phyloP scores from a whole-genome alignment of 2,797 vertebrate genomes.

The Pterois miles region DNA sequence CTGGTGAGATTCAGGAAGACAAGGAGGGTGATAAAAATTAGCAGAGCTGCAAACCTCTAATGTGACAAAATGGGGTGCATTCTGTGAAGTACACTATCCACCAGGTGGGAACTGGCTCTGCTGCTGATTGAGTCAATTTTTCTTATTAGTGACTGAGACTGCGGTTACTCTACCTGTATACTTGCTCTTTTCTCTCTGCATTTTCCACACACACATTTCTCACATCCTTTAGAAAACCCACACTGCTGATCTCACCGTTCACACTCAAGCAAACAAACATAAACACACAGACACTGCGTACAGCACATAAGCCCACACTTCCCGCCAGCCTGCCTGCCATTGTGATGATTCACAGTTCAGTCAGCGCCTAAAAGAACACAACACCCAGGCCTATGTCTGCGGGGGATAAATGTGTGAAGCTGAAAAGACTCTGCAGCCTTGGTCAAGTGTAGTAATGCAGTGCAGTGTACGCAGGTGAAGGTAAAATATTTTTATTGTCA shows the following conservation, averaged over 20 bases:
- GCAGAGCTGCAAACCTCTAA: neutral
- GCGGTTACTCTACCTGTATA: neutral
- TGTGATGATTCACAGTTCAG: constrained; percentile 55
- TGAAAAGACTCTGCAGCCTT: neutral
- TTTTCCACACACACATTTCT: constrained; percentile 11
- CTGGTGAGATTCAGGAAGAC: constrained; percentile 70
- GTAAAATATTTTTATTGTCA: neutral
- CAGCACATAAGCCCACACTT: constrained; percentile 21
- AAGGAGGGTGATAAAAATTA: neutral
- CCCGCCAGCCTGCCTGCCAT: constrained; percentile 20
- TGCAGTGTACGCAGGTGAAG: neutral
- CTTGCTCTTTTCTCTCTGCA: constrained; percentile 1
- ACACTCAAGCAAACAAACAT: constrained; percentile 18
- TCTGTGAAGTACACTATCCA: neutral
- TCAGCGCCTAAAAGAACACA: constrained; percentile 18
- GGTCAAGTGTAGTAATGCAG: neutral
- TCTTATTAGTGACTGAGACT: neutral
- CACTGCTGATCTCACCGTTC: constrained; percentile 21
- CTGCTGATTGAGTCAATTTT: neutral
- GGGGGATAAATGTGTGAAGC: constrained; percentile 2
- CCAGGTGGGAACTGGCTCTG: neutral
- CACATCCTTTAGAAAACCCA: constrained; percentile 31
- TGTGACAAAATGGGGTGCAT: neutral
- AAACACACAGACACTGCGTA: neutral
- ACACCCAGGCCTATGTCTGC: neutral